These are phyloP conservation scores for human (Homo sapiens) DNA, from an alignment of 2,113 vertebrate species.

Conservation along the genomic window GRCh38 chr1:72792501-72793000, in stretches of 20 bases:
- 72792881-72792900: not conserved
- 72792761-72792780: not conserved
- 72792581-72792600: slow-evolving; percentile 51
- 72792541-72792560: slow-evolving; percentile 6
- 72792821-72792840: not conserved
- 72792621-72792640: slow-evolving; percentile 29
- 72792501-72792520: not conserved
- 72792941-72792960: not conserved
- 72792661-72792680: slow-evolving; percentile 38
- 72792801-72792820: not conserved
- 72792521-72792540: slow-evolving; percentile 13
- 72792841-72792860: not conserved
- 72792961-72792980: not conserved
- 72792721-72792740: not conserved
- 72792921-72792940: not conserved
- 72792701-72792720: not conserved
- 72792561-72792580: not conserved
- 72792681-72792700: slow-evolving; percentile 14
- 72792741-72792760: not conserved
- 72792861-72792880: not conserved
- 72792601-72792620: not conserved
- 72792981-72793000: not conserved
- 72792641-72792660: slow-evolving; percentile 6
- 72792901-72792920: not conserved
- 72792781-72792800: not conserved